These are phyloP conservation scores for Varanus komodoensis DNA, from an alignment of 2,113 vertebrate genomes.

Conservation along the genomic window DNA sequence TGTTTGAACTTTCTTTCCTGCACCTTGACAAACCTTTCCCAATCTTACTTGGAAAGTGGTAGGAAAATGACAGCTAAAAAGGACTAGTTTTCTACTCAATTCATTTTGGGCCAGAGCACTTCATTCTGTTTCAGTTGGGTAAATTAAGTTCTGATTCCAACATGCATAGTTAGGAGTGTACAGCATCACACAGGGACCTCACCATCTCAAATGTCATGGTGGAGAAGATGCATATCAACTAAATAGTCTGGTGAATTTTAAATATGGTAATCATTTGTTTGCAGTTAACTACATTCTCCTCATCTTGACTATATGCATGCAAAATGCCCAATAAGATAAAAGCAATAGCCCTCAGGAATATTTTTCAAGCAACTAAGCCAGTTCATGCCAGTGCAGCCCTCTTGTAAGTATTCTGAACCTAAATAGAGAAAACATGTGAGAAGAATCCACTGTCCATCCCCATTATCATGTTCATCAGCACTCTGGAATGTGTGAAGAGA, in stretches of 20 bases:
- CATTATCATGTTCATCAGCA: too few relatives aligned
- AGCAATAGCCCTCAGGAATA: neutral
- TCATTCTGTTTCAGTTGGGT: neutral
- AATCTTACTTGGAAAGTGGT: accelerated
- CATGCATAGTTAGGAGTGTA: neutral
- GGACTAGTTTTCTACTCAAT: too few relatives aligned
- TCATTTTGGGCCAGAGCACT: neutral
- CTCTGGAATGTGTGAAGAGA: too few relatives aligned
- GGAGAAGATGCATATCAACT: too few relatives aligned
- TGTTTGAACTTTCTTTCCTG: neutral
- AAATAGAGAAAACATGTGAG: neutral
- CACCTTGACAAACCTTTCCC: neutral
- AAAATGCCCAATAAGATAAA: neutral
- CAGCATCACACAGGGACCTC: neutral
- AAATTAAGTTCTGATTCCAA: neutral
- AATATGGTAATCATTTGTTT: neutral
- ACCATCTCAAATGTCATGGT: too few relatives aligned
- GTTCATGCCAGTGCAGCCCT: neutral
- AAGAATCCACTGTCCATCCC: too few relatives aligned
- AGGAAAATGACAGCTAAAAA: neutral
- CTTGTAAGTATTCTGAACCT: too few relatives aligned
- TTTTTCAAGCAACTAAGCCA: neutral
- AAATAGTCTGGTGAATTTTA: neutral
- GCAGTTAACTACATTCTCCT: neutral
- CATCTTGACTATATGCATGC: too few relatives aligned